phyloP scores from a whole-genome alignment of 2,888 invertebrate species.

The Rhaphigaster nebulosa region DNA sequence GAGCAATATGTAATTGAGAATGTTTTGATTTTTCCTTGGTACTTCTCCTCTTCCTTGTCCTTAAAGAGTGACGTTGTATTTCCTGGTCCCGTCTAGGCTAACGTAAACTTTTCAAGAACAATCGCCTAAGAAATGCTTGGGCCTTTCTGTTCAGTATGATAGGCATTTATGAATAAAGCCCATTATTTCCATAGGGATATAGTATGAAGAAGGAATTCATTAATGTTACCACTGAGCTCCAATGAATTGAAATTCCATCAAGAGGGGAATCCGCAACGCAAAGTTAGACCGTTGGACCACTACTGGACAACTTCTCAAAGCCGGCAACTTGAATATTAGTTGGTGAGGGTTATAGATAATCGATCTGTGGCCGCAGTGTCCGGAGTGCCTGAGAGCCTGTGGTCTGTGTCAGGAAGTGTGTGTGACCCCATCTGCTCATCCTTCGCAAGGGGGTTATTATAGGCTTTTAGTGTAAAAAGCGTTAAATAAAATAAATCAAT shows the following conservation, averaged over 20 bases:
- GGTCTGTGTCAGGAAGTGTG: neutral
- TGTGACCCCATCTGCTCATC: neutral
- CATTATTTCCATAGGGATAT: neutral
- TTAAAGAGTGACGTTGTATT: too few species aligned
- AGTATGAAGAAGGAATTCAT: slow-evolving; percentile 42
- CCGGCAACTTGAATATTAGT: slow-evolving; percentile 42
- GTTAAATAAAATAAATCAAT: neutral
- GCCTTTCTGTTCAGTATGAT: neutral
- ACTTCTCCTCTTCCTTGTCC: too few species aligned
- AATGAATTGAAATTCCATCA: slow-evolving; percentile 45
- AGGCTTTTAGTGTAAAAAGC: neutral
- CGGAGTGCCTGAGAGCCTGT: neutral
- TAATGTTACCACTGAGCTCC: neutral
- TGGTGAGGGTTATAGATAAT: slow-evolving; percentile 19
- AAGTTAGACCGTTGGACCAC: slow-evolving; percentile 26
- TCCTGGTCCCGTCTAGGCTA: too few species aligned
- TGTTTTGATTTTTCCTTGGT: too few species aligned
- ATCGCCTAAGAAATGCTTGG: neutral
- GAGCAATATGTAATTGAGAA: too few species aligned
- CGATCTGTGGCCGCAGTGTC: neutral
- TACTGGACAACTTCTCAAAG: slow-evolving; percentile 33
- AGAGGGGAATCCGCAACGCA: slow-evolving; percentile 2
- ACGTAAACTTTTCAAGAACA: neutral
- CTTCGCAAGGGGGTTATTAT: neutral
- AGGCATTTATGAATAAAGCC: neutral